A percentile compares a stretch with the other conserved stretches of the same genome.
These are phyloP conservation scores for Perizoma flavofasciatum DNA, from an alignment of 2,888 invertebrate genomes.

Conservation along the genomic window DNA sequence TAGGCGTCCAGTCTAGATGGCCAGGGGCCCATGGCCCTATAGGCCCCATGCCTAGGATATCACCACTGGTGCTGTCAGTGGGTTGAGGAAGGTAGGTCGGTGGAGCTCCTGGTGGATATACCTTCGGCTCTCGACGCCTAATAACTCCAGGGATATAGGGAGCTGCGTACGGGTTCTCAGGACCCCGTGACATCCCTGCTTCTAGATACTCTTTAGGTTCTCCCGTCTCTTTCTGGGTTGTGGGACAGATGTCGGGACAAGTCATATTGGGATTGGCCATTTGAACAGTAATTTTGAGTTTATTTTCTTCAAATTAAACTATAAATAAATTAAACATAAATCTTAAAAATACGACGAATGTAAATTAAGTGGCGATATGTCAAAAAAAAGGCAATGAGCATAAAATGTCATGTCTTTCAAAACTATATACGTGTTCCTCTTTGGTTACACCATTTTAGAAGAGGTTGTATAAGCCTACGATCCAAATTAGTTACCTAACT, in stretches of 20 bases:
- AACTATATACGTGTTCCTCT: not conserved
- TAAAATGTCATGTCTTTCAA: conserved; percentile 15
- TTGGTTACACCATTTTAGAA: too few species aligned
- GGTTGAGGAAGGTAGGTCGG: conserved; percentile 72
- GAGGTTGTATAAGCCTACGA: too few species aligned
- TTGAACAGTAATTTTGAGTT: conserved; percentile 51
- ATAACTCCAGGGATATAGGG: conserved; percentile 68
- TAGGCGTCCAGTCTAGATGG: conserved; percentile 88
- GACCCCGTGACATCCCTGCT: conserved; percentile 40
- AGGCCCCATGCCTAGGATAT: conserved; percentile 70
- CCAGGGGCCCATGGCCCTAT: conserved; percentile 90
- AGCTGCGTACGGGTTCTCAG: conserved; percentile 43
- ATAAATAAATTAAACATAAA: conserved; percentile 32
- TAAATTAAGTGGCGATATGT: conserved; percentile 6
- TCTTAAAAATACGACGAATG: conserved; percentile 19
- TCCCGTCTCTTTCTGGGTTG: conserved; percentile 8
- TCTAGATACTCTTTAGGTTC: conserved; percentile 35
- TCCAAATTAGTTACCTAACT: too few species aligned
- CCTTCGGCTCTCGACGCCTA: conserved; percentile 57
- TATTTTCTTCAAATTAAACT: conserved; percentile 20
- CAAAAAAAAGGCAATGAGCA: not conserved
- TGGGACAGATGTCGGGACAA: conserved; percentile 69
- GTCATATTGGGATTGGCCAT: conserved; percentile 49
- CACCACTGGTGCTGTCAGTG: conserved; percentile 71
- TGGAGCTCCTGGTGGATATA: conserved; percentile 64